Evolutionary conservation across 2,888 invertebrate genomes (phyloP).

Genomic region (Hydrotaea diabolus): DNA sequence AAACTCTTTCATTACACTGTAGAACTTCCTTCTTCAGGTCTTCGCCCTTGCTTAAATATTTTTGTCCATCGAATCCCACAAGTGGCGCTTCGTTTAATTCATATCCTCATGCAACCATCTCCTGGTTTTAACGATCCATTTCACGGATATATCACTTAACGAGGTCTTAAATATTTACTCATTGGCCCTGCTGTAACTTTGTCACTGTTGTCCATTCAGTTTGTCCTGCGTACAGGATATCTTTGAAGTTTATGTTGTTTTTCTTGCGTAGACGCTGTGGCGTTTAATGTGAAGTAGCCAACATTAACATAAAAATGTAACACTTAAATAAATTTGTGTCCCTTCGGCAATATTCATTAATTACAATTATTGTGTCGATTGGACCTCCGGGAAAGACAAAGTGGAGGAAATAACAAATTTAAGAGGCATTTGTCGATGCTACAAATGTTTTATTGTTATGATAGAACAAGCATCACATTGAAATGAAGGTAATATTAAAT

Average conservation of each 20-base stretch:
- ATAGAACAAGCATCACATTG: no score
- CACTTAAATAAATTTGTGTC: background rate
- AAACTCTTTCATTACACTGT: no score
- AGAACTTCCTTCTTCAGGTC: no score
- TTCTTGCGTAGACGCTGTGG: background rate
- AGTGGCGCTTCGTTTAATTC: no score
- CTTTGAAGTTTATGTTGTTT: background rate
- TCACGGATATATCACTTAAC: background rate
- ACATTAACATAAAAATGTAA: background rate
- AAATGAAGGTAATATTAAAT: no score
- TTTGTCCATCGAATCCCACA: no score
- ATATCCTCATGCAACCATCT: background rate
- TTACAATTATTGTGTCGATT: background rate
- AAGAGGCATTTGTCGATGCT: no score
- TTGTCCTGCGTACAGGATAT: background rate
- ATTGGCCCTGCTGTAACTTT: background rate
- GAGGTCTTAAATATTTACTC: background rate
- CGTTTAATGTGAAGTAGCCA: background rate
- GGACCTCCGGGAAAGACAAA: background rate
- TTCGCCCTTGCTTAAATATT: no score
- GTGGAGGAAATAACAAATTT: background rate
- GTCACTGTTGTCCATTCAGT: background rate
- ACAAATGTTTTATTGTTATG: no score
- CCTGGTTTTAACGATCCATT: background rate
- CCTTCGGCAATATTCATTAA: background rate